These are phyloP conservation scores for Acromyrmex charruanus DNA, from an alignment of 1,140 invertebrate genomes.

Conservation along the genomic window DNA sequence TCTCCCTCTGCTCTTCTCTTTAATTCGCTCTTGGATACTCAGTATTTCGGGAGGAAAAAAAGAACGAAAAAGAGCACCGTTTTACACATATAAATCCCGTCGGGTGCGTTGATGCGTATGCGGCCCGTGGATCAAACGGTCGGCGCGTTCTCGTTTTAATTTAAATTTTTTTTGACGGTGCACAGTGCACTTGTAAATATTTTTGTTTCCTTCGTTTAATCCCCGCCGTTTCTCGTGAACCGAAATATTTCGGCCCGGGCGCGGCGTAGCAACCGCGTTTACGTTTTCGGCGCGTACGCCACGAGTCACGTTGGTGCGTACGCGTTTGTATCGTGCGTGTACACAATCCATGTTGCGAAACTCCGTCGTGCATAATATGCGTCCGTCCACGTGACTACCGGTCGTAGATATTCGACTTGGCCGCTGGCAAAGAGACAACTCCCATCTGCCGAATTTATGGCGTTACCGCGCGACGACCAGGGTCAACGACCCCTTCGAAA, in stretches of 20 bases:
- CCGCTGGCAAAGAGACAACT: constrained; percentile 42
- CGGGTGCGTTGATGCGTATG: neutral
- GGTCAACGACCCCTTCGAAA: constrained; percentile 48
- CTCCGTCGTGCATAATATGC: constrained; percentile 11
- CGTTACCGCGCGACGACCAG: constrained; percentile 33
- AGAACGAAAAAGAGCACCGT: neutral
- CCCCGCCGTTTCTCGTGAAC: constrained; percentile 12
- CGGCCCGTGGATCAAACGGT: constrained; percentile 1
- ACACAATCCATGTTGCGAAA: neutral
- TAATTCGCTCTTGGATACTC: constrained; percentile 12
- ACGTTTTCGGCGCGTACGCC: neutral
- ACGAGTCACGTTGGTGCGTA: neutral
- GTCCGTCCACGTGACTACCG: constrained; percentile 1
- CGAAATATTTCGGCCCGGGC: constrained; percentile 19
- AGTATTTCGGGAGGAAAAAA: neutral
- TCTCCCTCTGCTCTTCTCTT: neutral
- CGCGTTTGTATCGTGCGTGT: neutral
- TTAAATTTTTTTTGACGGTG: constrained; percentile 41
- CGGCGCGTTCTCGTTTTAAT: constrained; percentile 43
- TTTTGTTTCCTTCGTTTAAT: constrained; percentile 46
- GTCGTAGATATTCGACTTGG: constrained; percentile 47
- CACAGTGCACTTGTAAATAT: constrained; percentile 42
- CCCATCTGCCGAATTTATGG: constrained; percentile 57
- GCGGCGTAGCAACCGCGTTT: neutral
- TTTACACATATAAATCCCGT: constrained; percentile 64